Evolutionary conservation across 2,888 invertebrate genomes (phyloP).

Genomic region (Elaeidobius kamerunicus): DNA sequence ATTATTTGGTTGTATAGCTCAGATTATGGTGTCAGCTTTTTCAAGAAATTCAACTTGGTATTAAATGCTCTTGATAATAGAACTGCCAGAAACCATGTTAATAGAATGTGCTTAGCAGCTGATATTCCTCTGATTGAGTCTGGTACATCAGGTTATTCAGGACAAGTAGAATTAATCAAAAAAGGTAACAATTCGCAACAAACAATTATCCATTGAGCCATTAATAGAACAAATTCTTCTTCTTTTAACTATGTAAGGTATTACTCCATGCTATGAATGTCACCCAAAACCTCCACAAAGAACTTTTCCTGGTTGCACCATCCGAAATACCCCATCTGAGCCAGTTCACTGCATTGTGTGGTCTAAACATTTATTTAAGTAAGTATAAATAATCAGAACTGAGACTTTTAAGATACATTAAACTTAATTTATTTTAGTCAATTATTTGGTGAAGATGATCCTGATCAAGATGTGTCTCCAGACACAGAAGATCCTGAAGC

Average conservation of each 20-base stretch:
- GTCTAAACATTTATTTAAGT: constrained; percentile 99
- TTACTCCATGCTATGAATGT: constrained; percentile 97
- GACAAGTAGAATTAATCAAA: constrained; percentile 66
- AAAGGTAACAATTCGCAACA: constrained; percentile 19
- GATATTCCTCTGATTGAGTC: constrained; percentile 94
- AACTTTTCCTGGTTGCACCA: constrained; percentile 96
- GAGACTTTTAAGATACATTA: neutral
- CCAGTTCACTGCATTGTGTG: constrained; percentile 99
- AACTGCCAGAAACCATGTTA: constrained; percentile 96
- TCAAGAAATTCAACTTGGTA: constrained; percentile 86
- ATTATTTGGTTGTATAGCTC: constrained; percentile 56
- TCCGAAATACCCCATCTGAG: constrained; percentile 98
- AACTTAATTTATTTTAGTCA: constrained; percentile 60
- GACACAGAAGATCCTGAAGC: constrained; percentile 95
- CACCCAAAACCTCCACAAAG: constrained; percentile 87
- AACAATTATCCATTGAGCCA: neutral
- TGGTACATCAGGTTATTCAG: constrained; percentile 95
- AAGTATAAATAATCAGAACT: constrained; percentile 43
- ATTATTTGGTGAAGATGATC: constrained; percentile 94
- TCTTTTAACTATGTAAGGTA: constrained; percentile 57
- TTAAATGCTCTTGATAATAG: constrained; percentile 97
- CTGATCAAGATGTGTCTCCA: constrained; percentile 97
- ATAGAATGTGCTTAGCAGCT: constrained; percentile 96
- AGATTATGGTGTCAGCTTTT: constrained; percentile 88
- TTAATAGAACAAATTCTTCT: too few relatives aligned